Evolutionary conservation across 2,113 vertebrate species (phyloP).

Genomic region (Protomyctophum bolini): DNA sequence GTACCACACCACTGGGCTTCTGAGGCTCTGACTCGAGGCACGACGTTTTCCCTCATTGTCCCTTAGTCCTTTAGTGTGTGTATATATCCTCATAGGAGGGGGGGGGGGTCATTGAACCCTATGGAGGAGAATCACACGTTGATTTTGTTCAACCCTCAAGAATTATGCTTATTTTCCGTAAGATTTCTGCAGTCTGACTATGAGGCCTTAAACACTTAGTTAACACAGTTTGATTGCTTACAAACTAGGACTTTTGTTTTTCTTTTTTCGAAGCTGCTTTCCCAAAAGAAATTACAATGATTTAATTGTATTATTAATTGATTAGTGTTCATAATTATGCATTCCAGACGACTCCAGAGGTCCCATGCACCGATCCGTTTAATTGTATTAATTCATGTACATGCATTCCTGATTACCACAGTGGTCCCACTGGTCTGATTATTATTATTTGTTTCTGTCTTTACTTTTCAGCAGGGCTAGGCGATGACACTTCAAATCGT

Average conservation of each 20-base stretch:
- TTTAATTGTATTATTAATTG: slow-evolving; percentile 26
- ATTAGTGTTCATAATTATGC: slow-evolving; percentile 47
- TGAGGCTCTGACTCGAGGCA: too few relatives aligned
- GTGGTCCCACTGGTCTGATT: slow-evolving; percentile 16
- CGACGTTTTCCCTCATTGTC: too few relatives aligned
- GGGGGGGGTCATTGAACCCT: too few relatives aligned
- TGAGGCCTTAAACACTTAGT: slow-evolving; percentile 82
- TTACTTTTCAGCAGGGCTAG: neutral
- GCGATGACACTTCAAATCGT: too few relatives aligned
- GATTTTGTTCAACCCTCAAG: slow-evolving; percentile 14
- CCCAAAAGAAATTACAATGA: slow-evolving; percentile 59
- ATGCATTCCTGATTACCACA: slow-evolving; percentile 53
- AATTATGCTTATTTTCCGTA: slow-evolving; percentile 51
- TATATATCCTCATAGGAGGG: too few relatives aligned
- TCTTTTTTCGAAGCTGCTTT: slow-evolving; percentile 47
- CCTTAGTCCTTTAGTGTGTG: too few relatives aligned
- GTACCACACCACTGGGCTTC: too few relatives aligned
- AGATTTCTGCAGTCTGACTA: slow-evolving; percentile 74
- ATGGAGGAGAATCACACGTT: neutral
- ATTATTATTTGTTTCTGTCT: slow-evolving; percentile 15
- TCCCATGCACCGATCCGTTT: too few relatives aligned
- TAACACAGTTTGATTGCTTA: slow-evolving; percentile 68
- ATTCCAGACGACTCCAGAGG: slow-evolving; percentile 46
- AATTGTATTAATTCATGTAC: slow-evolving; percentile 6
- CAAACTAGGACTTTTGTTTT: slow-evolving; percentile 31